phyloP scores from a whole-genome alignment of 1,140 invertebrate species.

The Philaenus spumarius region DNA sequence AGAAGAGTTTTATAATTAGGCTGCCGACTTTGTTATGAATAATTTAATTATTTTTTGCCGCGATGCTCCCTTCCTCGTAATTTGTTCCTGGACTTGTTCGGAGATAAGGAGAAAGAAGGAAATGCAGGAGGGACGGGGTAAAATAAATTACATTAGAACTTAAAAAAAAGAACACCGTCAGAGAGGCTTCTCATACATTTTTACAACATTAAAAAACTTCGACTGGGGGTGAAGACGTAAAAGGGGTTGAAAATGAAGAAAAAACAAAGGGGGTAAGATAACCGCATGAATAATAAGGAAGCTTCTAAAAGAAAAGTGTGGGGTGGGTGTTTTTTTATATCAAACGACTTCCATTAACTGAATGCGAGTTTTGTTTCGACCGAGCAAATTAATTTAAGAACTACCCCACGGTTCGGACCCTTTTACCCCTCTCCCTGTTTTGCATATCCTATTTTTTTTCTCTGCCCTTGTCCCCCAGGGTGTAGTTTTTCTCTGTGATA shows the following conservation, averaged over 20 bases:
- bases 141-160: too few relatives aligned
- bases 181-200: too few relatives aligned
- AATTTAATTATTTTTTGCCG: too few relatives aligned
- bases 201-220: constrained; percentile 5
- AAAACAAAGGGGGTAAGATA: constrained; percentile 31
- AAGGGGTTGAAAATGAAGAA: constrained; percentile 31
- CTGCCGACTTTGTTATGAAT: too few relatives aligned
- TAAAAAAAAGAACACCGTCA: too few relatives aligned
- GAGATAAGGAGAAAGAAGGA: too few relatives aligned
- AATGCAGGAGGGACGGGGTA: too few relatives aligned
- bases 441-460: constrained; percentile 8
- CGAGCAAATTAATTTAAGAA: constrained; percentile 17
- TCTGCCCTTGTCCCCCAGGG: not conserved
- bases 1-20: too few relatives aligned
- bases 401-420: not conserved
- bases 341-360: constrained; percentile 16
- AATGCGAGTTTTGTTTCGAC: constrained; percentile 15
- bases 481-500: constrained; percentile 1
- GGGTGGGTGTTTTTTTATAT: constrained; percentile 6
- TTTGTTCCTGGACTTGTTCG: too few relatives aligned
- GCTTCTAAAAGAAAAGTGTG: not conserved
- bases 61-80: too few relatives aligned
- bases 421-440: not conserved
- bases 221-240: constrained; percentile 21
- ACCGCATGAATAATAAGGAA: constrained; percentile 16